phyloP scores from a whole-genome alignment of 2,113 vertebrate species.

The Lynx canadensis region DNA sequence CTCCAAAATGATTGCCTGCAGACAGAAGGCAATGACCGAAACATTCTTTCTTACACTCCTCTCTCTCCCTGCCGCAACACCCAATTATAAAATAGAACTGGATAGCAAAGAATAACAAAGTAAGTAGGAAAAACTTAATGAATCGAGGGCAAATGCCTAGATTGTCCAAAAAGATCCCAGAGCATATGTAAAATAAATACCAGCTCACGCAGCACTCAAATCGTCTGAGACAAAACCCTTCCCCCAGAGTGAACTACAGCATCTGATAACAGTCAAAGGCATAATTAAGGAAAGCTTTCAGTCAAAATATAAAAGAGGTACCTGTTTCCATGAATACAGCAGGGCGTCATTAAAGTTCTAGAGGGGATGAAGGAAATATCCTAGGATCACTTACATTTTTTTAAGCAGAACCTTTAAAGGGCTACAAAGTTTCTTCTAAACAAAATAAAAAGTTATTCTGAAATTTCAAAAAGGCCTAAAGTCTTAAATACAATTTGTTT shows the following conservation, averaged over 20 bases:
- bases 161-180: not conserved
- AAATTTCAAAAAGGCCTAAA: slow-evolving; percentile 36
- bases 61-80: not conserved
- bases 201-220: not conserved
- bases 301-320: slow-evolving; percentile 37
- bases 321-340: not conserved
- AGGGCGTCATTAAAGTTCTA: not conserved
- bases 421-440: not conserved
- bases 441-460: not conserved
- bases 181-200: slow-evolving; percentile 3
- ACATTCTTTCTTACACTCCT: slow-evolving; percentile 1
- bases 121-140: not conserved
- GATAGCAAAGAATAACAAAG: not conserved
- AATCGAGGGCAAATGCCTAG: not conserved
- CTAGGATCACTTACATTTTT: not conserved
- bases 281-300: not conserved
- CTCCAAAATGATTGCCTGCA: slow-evolving; percentile 19
- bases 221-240: not conserved
- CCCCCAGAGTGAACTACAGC: not conserved
- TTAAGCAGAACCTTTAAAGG: not conserved
- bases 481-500: not conserved
- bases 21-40: not conserved
- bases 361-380: not conserved
- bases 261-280: not conserved
- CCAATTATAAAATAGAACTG: slow-evolving; percentile 1